phyloP scores from a whole-genome alignment of 1,140 invertebrate genomes.

The Drosophila aff. region DNA sequence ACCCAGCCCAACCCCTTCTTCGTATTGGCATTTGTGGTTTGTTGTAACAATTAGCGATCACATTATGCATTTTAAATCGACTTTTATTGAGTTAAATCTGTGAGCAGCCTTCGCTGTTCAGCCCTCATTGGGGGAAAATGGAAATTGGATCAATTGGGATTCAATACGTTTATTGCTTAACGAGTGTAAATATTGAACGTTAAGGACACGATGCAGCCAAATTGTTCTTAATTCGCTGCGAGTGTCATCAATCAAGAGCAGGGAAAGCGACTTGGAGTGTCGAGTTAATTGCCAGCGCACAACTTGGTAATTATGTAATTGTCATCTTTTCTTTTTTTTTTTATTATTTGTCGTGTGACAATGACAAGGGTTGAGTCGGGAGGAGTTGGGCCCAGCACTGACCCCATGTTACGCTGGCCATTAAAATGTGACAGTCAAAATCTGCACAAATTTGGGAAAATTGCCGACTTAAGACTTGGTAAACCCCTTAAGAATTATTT shows the following conservation, averaged over 20 bases:
- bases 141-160: slow-evolving; percentile 66
- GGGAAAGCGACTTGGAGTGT: slow-evolving; percentile 32
- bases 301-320: slow-evolving; percentile 78
- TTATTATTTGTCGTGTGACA: slow-evolving; percentile 36
- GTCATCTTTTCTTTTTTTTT: slow-evolving; percentile 28
- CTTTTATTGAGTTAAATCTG: slow-evolving; percentile 74
- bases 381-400: slow-evolving; percentile 12
- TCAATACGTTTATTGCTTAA: slow-evolving; percentile 61
- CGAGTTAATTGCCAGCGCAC: slow-evolving; percentile 72
- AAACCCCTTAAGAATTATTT: neutral
- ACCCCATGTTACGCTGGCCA: slow-evolving; percentile 17
- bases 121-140: slow-evolving; percentile 39
- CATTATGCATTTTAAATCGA: slow-evolving; percentile 73
- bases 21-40: slow-evolving; percentile 49
- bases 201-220: slow-evolving; percentile 52
- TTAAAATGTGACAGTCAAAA: slow-evolving; percentile 34
- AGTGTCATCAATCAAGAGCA: slow-evolving; percentile 70
- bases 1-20: slow-evolving; percentile 27
- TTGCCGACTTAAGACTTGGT: slow-evolving; percentile 16
- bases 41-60: slow-evolving; percentile 67
- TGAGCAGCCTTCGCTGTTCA: slow-evolving; percentile 43
- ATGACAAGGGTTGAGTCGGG: slow-evolving; percentile 41
- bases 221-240: slow-evolving; percentile 47
- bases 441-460: slow-evolving; percentile 32
- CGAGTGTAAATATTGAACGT: slow-evolving; percentile 74